phyloP scores from a whole-genome alignment of 2,113 vertebrate genomes.

The Acrocephalus arundinaceus region DNA sequence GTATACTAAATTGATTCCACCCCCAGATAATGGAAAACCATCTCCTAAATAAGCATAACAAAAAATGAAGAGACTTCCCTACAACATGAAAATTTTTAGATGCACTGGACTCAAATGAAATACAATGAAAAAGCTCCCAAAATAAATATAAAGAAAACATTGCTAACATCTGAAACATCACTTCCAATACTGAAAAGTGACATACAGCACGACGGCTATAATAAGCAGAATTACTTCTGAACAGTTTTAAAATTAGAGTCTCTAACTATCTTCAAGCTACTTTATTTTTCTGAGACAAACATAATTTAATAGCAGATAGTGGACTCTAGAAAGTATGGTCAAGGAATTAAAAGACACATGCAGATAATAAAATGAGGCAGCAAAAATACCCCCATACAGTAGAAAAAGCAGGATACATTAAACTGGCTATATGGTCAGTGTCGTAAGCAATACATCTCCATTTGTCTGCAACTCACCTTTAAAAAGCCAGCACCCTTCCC shows the following conservation, averaged over 20 bases:
- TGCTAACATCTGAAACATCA: not conserved
- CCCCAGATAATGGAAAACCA: not conserved
- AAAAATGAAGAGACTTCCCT: not conserved
- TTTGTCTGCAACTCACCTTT: not conserved
- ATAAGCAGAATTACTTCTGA: not conserved
- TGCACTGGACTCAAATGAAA: not conserved
- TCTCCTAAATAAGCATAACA: not conserved
- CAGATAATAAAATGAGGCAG: not conserved
- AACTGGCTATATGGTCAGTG: not conserved
- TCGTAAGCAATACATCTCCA: not conserved
- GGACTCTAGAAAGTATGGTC: not conserved
- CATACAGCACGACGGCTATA: not conserved
- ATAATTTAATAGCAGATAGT: not conserved
- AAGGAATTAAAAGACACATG: not conserved
- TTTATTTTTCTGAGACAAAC: not conserved
- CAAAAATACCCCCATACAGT: fast-evolving
- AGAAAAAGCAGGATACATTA: not conserved
- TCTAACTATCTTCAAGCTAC: not conserved
- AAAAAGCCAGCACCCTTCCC: not conserved
- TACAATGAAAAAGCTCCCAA: not conserved
- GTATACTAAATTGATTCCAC: not conserved
- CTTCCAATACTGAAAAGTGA: not conserved
- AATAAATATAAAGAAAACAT: not conserved
- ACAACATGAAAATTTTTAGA: not conserved
- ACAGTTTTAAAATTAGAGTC: not conserved